A percentile compares a stretch with the other conserved stretches of the same genome.
These are phyloP conservation scores for Globodera rostochiensis DNA, from an alignment of 1,140 invertebrate genomes.

Conservation along the genomic window DNA sequence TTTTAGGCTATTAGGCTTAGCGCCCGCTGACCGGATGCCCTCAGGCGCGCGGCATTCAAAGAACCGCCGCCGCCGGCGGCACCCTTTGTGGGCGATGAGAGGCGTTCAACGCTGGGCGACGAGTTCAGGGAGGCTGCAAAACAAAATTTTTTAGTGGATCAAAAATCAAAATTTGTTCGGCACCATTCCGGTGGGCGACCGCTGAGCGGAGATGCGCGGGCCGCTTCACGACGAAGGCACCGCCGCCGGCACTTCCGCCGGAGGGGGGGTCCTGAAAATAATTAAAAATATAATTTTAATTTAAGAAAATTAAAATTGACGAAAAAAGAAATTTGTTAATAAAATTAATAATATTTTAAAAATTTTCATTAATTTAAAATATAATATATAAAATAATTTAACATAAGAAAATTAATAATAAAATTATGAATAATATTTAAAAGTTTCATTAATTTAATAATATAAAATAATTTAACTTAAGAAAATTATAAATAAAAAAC, in stretches of 20 bases:
- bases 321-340: too few species aligned
- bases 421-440: background rate
- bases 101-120: constrained; percentile 3
- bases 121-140: background rate
- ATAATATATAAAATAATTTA: too few species aligned
- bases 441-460: background rate
- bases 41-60: background rate
- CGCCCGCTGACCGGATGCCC: background rate
- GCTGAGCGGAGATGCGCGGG: constrained; percentile 11
- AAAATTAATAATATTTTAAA: too few species aligned
- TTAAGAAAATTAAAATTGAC: too few species aligned
- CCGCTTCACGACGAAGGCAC: constrained; percentile 19
- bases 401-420: background rate
- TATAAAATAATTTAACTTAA: too few species aligned
- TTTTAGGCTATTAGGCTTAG: background rate
- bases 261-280: background rate
- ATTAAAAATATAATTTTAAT: too few species aligned
- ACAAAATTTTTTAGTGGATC: background rate
- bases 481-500: background rate
- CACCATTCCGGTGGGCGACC: background rate
- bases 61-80: background rate
- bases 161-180: too few species aligned
- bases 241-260: background rate
- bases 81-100: background rate
- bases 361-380: too few species aligned